Percentiles rank a stretch among this genome's conserved stretches.
Evolutionary conservation across 1,140 invertebrate species (phyloP).

Genomic region (Scaptomyza pallida): DNA sequence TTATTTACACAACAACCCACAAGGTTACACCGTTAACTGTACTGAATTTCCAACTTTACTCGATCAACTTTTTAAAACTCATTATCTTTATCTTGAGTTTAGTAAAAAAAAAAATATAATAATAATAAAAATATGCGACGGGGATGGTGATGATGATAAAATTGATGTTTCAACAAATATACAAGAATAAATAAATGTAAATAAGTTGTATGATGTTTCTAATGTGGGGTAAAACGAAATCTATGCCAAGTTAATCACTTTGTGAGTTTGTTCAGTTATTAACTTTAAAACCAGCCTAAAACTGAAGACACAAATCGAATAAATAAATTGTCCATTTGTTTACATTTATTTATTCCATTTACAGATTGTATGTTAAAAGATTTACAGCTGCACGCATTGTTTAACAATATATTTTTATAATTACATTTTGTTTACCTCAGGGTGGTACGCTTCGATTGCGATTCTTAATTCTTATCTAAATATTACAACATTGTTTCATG

Average conservation of each 20-base stretch:
- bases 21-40: constrained; percentile 36
- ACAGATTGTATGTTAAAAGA: constrained; percentile 78
- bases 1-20: constrained; percentile 14
- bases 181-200: constrained; percentile 12
- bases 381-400: constrained; percentile 80
- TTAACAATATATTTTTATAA: constrained; percentile 73
- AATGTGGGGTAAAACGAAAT: not conserved
- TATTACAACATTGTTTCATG: constrained; percentile 56
- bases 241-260: not conserved
- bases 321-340: constrained; percentile 17
- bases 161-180: constrained; percentile 12
- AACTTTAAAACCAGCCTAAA: too few relatives aligned
- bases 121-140: too few relatives aligned
- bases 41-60: constrained; percentile 46
- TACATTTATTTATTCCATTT: constrained; percentile 81
- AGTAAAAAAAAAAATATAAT: constrained; percentile 43
- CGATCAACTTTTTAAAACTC: constrained; percentile 32
- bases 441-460: constrained; percentile 31
- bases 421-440: constrained; percentile 47
- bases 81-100: constrained; percentile 15
- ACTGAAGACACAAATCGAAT: not conserved
- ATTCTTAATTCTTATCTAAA: constrained; percentile 52
- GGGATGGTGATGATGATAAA: constrained; percentile 20
- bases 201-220: not conserved
- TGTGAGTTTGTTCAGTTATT: not conserved